A percentile compares a stretch with the other conserved stretches of the same genome.
Evolutionary conservation across 1,140 invertebrate genomes (phyloP).

Genomic region (Elysia chlorotica): DNA sequence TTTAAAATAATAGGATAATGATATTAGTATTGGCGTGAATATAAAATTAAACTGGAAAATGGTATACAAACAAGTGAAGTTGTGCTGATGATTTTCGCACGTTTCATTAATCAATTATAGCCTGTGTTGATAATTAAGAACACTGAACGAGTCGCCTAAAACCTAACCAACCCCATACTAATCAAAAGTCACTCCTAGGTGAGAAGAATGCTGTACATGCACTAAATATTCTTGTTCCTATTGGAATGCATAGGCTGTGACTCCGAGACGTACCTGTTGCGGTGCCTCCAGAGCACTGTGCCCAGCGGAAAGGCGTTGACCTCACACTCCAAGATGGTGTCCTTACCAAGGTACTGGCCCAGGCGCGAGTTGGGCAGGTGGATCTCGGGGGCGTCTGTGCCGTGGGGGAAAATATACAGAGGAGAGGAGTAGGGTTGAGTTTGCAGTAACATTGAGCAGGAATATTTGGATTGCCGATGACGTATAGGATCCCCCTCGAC

Average conservation of each 20-base stretch:
- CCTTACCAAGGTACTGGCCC: conserved; percentile 42
- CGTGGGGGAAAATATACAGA: neutral
- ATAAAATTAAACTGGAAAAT: no score
- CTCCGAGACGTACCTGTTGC: conserved; percentile 64
- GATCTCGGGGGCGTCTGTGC: conserved; percentile 49
- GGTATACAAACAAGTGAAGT: no score
- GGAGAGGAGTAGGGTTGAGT: neutral
- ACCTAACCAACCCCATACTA: neutral
- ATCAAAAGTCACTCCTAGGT: neutral
- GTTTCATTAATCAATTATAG: no score
- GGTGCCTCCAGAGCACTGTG: conserved; percentile 81
- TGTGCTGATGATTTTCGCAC: no score
- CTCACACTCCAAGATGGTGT: conserved; percentile 77
- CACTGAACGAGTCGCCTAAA: neutral
- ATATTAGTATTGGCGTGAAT: no score
- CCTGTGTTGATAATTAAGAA: no score
- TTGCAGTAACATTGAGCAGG: neutral
- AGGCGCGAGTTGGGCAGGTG: conserved; percentile 40
- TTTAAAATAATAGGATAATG: no score
- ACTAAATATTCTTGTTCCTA: neutral
- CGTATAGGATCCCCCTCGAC: no score
- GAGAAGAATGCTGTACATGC: neutral
- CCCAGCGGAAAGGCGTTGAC: conserved; percentile 87
- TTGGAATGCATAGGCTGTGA: neutral
- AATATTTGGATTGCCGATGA: no score